Conservation (phyloP, 2,113 vertebrate species). For the Diadophis punctatus region DNA sequence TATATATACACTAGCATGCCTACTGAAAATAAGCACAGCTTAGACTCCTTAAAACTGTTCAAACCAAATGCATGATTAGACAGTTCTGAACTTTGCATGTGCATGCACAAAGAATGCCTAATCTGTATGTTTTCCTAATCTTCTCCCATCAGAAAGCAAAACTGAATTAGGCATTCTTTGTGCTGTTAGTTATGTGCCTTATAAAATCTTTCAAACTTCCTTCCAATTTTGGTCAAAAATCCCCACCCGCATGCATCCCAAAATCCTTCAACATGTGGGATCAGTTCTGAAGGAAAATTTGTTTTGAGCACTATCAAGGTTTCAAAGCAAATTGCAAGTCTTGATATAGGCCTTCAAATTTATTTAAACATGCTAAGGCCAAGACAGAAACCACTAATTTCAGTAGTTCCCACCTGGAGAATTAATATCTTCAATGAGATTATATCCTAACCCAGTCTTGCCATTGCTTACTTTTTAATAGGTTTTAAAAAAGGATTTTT, state of each 20-base stretch:
- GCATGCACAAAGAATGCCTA: not conserved
- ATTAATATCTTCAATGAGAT: not conserved
- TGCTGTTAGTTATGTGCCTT: not conserved
- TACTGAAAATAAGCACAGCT: not conserved
- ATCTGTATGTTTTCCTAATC: not conserved
- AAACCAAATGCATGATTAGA: not conserved
- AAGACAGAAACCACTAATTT: not conserved
- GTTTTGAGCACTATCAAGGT: not conserved
- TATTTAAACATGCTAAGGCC: not conserved
- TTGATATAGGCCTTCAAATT: not conserved
- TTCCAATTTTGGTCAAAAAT: not conserved
- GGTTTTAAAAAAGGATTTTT: not conserved
- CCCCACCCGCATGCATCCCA: not conserved
- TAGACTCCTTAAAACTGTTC: not conserved
- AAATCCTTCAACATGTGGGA: not conserved
- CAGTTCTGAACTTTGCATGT: not conserved
- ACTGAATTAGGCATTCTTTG: not conserved
- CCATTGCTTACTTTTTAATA: not conserved
- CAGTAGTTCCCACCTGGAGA: not conserved
- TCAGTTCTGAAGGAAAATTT: not conserved
- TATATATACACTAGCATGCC: not conserved
- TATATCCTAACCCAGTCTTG: not conserved
- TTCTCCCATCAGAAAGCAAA: not conserved
- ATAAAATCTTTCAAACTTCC: not conserved
- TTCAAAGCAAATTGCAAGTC: not conserved